These are phyloP conservation scores for Globia sparganii DNA, from an alignment of 2,888 invertebrate species.

Conservation along the genomic window DNA sequence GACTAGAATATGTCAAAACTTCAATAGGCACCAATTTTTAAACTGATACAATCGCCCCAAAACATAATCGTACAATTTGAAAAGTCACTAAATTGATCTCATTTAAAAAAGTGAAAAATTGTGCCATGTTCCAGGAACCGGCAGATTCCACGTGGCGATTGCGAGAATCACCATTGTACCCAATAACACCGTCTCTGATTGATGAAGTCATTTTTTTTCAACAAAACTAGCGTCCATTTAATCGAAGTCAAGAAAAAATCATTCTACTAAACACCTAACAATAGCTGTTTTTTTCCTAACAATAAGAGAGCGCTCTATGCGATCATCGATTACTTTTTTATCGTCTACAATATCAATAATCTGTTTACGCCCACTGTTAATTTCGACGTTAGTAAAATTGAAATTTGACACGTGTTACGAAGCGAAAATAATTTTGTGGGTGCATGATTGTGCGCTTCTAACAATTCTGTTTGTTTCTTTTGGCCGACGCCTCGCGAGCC, in stretches of 20 bases:
- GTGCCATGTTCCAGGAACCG: conserved; percentile 82
- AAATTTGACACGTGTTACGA: conserved; percentile 90
- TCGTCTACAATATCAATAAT: conserved; percentile 89
- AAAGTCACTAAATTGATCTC: conserved; percentile 80
- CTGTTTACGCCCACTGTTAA: conserved; percentile 90
- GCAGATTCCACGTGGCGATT: conserved; percentile 83
- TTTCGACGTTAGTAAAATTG: conserved; percentile 89
- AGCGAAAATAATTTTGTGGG: conserved; percentile 89
- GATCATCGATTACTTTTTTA: conserved; percentile 91
- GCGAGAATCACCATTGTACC: conserved; percentile 84
- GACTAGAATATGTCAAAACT: conserved; percentile 38
- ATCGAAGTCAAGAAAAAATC: conserved; percentile 79
- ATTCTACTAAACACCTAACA: conserved; percentile 83
- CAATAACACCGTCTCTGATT: conserved; percentile 89
- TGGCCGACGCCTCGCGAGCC: conserved; percentile 81
- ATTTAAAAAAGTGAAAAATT: conserved; percentile 84
- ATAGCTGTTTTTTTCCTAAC: conserved; percentile 84
- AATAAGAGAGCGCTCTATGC: conserved; percentile 81
- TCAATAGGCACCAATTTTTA: conserved; percentile 66
- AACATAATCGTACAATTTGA: conserved; percentile 57
- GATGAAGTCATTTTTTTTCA: conserved; percentile 88
- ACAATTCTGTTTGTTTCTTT: conserved; percentile 88
- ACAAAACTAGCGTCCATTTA: conserved; percentile 83
- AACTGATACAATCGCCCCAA: conserved; percentile 65
- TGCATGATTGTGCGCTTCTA: conserved; percentile 88